Evolutionary conservation across 2,797 vertebrate species (phyloP).

Genomic region (Enteromius afrohamiltoni): DNA sequence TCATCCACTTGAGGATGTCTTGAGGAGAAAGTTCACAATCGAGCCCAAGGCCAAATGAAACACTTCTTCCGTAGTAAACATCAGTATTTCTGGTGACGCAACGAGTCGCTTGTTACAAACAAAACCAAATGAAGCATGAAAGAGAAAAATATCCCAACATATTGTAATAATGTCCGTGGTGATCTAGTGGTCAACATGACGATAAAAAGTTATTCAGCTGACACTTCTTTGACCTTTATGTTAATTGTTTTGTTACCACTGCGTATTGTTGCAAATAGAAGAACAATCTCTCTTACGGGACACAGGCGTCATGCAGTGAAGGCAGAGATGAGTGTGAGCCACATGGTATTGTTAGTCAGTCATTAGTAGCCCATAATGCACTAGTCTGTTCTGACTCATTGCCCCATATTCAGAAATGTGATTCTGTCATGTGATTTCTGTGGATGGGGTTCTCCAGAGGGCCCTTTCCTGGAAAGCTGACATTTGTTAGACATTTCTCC

Average conservation of each 20-base stretch:
- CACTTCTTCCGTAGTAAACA: conserved; percentile 14
- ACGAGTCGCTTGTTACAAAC: background rate
- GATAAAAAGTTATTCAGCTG: background rate
- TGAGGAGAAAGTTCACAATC: conserved; percentile 45
- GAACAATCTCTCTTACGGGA: conserved; percentile 19
- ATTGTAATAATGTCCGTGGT: background rate
- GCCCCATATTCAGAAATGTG: conserved; percentile 51
- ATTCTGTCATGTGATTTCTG: conserved; percentile 51
- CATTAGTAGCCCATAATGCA: conserved; percentile 44
- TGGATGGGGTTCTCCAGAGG: conserved; percentile 35
- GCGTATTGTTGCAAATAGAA: background rate
- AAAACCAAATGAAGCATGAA: background rate
- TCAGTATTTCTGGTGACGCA: background rate
- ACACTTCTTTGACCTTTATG: conserved; percentile 19
- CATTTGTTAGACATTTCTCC: conserved; percentile 60
- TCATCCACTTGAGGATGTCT: conserved; percentile 22
- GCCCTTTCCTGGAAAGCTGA: conserved; percentile 53
- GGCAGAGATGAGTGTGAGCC: conserved; percentile 31
- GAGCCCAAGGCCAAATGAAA: conserved; percentile 28
- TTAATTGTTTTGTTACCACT: background rate
- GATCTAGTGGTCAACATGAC: background rate
- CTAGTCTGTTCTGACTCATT: conserved; percentile 49
- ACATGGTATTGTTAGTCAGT: conserved; percentile 41
- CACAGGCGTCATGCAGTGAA: conserved; percentile 39
- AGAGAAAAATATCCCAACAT: background rate